Percentiles rank a stretch among this genome's conserved stretches.
Conservation (phyloP, 2,888 invertebrate species). For the Digitonthophagus gazella region DNA sequence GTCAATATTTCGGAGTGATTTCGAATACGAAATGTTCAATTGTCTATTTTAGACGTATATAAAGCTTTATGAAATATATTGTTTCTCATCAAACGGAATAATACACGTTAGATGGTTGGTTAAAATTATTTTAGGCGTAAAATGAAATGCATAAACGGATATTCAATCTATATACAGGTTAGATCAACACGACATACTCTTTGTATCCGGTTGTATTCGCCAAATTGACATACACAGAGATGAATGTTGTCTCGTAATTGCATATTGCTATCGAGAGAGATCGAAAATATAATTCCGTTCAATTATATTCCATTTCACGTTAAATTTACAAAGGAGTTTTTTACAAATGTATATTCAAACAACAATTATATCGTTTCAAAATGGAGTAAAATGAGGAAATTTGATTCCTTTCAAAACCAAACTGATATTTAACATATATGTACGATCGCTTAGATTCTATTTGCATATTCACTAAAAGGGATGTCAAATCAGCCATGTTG, state of each 20-base stretch:
- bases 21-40: not conserved
- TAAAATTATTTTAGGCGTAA: not conserved
- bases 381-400: not conserved
- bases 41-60: too few species aligned
- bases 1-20: not conserved
- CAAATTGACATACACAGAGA: not conserved
- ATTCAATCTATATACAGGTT: not conserved
- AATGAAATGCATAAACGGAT: not conserved
- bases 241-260: not conserved
- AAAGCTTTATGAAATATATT: too few species aligned
- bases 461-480: not conserved
- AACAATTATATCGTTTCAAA: not conserved
- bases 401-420: not conserved
- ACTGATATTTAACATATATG: not conserved
- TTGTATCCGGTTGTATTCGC: not conserved
- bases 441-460: not conserved
- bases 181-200: not conserved
- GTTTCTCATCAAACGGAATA: not conserved
- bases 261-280: not conserved
- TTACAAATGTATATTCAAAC: not conserved
- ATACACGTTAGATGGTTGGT: not conserved
- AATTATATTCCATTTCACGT: not conserved
- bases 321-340: not conserved
- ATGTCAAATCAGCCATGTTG: not conserved
- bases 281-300: not conserved